A percentile compares a stretch with the other conserved stretches of the same genome.
phyloP scores from a whole-genome alignment of 2,797 vertebrate species.

The Myoxocephalus aenaeus region DNA sequence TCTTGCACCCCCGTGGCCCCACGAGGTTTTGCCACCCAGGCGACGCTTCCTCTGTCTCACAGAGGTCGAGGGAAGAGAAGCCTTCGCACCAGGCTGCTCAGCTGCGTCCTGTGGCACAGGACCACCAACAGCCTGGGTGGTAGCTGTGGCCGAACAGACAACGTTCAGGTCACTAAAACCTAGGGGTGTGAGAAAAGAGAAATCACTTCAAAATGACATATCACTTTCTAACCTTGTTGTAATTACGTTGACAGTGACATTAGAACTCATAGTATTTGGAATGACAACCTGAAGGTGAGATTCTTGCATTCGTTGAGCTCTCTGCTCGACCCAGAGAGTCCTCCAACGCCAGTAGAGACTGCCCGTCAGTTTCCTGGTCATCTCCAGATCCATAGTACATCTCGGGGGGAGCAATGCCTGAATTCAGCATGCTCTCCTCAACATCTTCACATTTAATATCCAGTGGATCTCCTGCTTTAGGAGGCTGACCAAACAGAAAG shows the following conservation, averaged over 20 bases:
- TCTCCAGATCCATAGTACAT: constrained; percentile 87
- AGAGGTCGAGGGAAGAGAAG: constrained; percentile 16
- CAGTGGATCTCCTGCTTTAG: constrained; percentile 81
- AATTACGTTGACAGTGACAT: not conserved
- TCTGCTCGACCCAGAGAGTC: constrained; percentile 82
- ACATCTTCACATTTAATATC: constrained; percentile 91
- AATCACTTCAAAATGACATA: not conserved
- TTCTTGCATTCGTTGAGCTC: constrained; percentile 77
- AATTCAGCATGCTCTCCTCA: constrained; percentile 85
- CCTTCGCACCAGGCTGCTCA: constrained; percentile 52
- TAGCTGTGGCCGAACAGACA: constrained; percentile 69
- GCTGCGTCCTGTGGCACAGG: constrained; percentile 51
- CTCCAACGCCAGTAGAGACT: constrained; percentile 77
- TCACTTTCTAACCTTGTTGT: not conserved
- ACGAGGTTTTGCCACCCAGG: constrained; percentile 70
- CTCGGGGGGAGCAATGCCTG: constrained; percentile 80
- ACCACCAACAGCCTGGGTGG: constrained; percentile 61
- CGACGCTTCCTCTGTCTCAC: constrained; percentile 82
- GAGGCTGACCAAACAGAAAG: constrained; percentile 82
- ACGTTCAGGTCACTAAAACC: constrained; percentile 87
- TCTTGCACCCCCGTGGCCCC: constrained; percentile 53
- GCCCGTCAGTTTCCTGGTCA: constrained; percentile 84
- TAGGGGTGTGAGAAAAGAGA: constrained; percentile 54
- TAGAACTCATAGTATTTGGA: not conserved
- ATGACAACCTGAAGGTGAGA: constrained; percentile 87